Base-by-base conservation (phyloP, 2,797 vertebrate species). In the Anas bahamensis region DNA sequence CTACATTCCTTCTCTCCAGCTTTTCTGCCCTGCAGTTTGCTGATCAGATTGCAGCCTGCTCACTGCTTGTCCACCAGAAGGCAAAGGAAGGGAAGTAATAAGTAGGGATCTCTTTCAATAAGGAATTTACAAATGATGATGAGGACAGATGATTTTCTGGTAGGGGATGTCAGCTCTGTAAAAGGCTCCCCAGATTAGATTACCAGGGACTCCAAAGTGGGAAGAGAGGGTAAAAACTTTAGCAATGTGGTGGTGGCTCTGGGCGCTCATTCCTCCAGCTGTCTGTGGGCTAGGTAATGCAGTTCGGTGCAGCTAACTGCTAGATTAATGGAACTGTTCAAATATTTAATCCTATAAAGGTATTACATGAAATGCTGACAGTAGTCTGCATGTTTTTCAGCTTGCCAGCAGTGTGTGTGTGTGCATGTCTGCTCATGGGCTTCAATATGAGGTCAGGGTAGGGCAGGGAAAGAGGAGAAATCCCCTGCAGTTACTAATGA, bases 241-340 rank as follows among this genome's bases (percentile, higher is more conserved):
- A 42, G 24, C 66, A 80, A 18, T n/a, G 22, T 41, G 42, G n/a
- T 10, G 56, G 31, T 69, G 21, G 61, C 61, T 65, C 26, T 84
- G 88, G 71, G 59, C 37, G 13, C 33, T 80, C 69, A 33, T 50
- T 95, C 63, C 74, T 91, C 68, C 85, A 73, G 80, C 76, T 74
- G 44, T 56, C 19, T 14, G 68, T 68, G 55, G 57, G 56, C 48
- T 39, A 8, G 14, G 35, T 70, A 87, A 55, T 68, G 79, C 31
- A 81, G 86, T 86, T 95, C 13, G 1, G 75, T 81, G 42, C 53
- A 87, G 33, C 84, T 73, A 79, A 88, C 71, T 76, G 63, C 63
- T 91, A 94, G 77, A 97, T 94, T 92, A 94, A 96, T 83, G 78
- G 55, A 93, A 74, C 83, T 71, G 41, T 81, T 94, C 78, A 93